phyloP scores from a whole-genome alignment of 2,797 vertebrate species.

The Intellagama lesueurii region DNA sequence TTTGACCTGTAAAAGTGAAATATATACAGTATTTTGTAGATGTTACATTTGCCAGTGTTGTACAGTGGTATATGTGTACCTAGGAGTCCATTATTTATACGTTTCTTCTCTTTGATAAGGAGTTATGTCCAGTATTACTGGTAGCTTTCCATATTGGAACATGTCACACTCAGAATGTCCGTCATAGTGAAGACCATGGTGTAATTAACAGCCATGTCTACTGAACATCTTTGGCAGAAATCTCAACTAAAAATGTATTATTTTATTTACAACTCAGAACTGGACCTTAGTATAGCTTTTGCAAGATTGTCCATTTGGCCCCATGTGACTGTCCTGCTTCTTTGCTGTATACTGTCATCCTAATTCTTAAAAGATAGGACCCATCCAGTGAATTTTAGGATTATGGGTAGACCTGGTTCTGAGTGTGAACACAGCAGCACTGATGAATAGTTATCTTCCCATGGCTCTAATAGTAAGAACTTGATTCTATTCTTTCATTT shows the following conservation, averaged over 20 bases:
- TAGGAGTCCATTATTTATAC: background rate
- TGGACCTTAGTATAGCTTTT: background rate
- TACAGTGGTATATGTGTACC: background rate
- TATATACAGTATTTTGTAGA: background rate
- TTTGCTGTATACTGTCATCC: background rate
- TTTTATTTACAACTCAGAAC: background rate
- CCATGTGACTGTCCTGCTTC: background rate
- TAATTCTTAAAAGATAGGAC: background rate
- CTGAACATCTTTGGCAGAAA: background rate
- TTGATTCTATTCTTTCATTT: background rate
- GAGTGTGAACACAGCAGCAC: background rate
- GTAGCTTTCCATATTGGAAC: background rate
- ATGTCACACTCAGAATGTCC: background rate
- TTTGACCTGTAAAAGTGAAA: background rate
- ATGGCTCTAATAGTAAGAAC: background rate
- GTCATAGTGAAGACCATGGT: slow-evolving; percentile 16
- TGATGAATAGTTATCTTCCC: background rate
- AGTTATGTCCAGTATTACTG: background rate
- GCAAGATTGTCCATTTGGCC: background rate
- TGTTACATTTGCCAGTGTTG: background rate
- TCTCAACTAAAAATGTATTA: background rate
- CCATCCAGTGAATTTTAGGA: background rate
- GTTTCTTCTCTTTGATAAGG: background rate
- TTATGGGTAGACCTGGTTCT: background rate
- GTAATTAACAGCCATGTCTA: background rate